Evolutionary conservation across 2,888 invertebrate genomes (phyloP).

Genomic region (Eulithis prunata): DNA sequence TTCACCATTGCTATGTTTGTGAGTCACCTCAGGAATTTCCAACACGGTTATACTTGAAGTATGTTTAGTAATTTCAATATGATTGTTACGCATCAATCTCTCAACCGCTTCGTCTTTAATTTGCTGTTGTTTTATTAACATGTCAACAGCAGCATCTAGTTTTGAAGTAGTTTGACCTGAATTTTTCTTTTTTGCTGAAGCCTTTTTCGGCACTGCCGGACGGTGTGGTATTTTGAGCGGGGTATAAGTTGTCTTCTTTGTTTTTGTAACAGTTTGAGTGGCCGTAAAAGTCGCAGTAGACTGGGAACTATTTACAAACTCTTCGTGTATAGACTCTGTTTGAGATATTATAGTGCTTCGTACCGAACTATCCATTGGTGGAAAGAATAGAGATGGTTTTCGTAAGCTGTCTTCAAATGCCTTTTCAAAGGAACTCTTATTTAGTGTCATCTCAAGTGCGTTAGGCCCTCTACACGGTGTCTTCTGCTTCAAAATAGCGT

Average conservation of each 20-base stretch:
- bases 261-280: slow-evolving; percentile 11
- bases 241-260: slow-evolving; percentile 13
- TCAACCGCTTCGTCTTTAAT: slow-evolving; percentile 5
- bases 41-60: slow-evolving; percentile 8
- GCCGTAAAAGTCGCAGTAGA: slow-evolving; percentile 3
- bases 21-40: slow-evolving; percentile 2
- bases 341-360: slow-evolving; percentile 2
- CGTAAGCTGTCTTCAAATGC: slow-evolving; percentile 46
- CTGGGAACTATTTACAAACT: slow-evolving; percentile 18
- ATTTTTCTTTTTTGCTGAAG: slow-evolving; percentile 15
- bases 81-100: slow-evolving; percentile 17
- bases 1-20: slow-evolving; percentile 4
- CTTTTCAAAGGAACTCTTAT: slow-evolving; percentile 56
- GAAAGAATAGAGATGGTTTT: slow-evolving; percentile 39
- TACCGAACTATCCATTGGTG: not conserved
- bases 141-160: not conserved
- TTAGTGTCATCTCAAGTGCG: slow-evolving; percentile 65
- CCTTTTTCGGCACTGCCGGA: slow-evolving; percentile 16
- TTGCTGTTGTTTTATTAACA: slow-evolving; percentile 4
- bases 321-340: slow-evolving; percentile 14
- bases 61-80: slow-evolving; percentile 14
- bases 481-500: slow-evolving; percentile 67
- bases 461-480: slow-evolving; percentile 70
- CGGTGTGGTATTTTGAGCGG: slow-evolving; percentile 9
- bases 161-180: not conserved